phyloP scores from a whole-genome alignment of 2,113 vertebrate species.

The Montifringilla adamsi region DNA sequence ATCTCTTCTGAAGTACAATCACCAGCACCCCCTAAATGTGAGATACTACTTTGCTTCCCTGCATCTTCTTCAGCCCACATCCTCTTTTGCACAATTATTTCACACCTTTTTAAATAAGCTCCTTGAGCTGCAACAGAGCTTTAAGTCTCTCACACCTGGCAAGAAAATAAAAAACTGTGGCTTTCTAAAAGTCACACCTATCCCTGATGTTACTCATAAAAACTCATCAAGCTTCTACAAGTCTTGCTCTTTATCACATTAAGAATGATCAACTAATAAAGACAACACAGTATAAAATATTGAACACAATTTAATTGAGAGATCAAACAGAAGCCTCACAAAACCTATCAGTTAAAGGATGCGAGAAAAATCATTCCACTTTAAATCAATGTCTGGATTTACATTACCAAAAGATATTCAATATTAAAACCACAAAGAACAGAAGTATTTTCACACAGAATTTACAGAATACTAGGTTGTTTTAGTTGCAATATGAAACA shows the following conservation, averaged over 20 bases:
- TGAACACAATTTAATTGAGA: conserved; percentile 33
- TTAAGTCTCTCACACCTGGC: neutral
- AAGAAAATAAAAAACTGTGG: neutral
- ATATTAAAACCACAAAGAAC: conserved; percentile 5
- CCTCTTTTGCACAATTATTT: neutral
- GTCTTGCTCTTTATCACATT: neutral
- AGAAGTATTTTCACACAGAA: conserved; percentile 1
- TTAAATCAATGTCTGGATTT: conserved; percentile 35
- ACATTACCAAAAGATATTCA: conserved; percentile 13
- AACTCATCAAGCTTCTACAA: neutral
- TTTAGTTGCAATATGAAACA: neutral
- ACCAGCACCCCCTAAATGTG: neutral
- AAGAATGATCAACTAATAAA: conserved; percentile 32
- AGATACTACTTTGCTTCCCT: neutral
- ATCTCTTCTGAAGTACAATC: neutral
- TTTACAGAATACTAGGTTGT: neutral
- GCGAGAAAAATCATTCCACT: conserved; percentile 6
- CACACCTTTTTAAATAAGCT: neutral
- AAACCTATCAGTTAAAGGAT: conserved; percentile 10
- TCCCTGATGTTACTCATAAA: neutral
- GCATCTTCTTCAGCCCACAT: neutral
- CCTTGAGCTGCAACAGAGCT: neutral
- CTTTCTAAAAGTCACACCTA: conserved; percentile 20
- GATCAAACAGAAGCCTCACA: conserved; percentile 29
- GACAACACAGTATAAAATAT: neutral